Evolutionary conservation across 2,797 vertebrate genomes (phyloP), one percentile per base, ranked within the genome.

Genomic region (Xenops minutus): DNA sequence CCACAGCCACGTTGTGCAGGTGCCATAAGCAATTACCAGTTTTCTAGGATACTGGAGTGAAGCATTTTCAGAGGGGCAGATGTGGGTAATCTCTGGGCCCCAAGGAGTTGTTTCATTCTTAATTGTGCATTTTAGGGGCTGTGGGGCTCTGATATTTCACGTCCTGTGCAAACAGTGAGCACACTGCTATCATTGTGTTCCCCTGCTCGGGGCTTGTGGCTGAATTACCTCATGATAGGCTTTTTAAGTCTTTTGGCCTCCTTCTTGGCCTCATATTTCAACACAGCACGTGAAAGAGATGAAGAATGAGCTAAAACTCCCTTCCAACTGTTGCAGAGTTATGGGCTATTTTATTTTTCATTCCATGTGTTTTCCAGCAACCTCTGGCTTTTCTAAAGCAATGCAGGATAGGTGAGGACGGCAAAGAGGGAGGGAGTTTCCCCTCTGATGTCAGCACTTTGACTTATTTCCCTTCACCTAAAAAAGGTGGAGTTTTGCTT

Each of bases 161-260:
- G 85, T 93, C 92, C 88, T 92, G 76, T 89, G 92, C 95, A 95
- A 97, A 93, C 85, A 97, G 81, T 18, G 0, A 96, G 81, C 91
- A 97, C 94, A 96, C 89, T 95, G 96, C 88, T 93, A 94, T 96
- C 93, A 96, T 96, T 97, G 97, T 97, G 85, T 7, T 97, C 93
- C 84, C 69, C 67, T 54, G 90, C 92, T 96, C 17, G 0, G 56
- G 74, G 61, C 58, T 92, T 54, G 85, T 19, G 89, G 62, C 73
- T 96, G 89, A 95, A 97, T 97, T 97, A 97, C 96, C 94, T 97
- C 96, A 96, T 89, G 96, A 96, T 83, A 95, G 95, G 92, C 63
- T 51, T 93, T 96, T 95, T 91, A 94, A 92, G 46, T 37, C 83
- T 79, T 83, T 83, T 81, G 89, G 95, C 89, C 88, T 96, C 83